Evolutionary conservation across 2,113 vertebrate genomes (phyloP).

Genomic region (Callipepla squamata): DNA sequence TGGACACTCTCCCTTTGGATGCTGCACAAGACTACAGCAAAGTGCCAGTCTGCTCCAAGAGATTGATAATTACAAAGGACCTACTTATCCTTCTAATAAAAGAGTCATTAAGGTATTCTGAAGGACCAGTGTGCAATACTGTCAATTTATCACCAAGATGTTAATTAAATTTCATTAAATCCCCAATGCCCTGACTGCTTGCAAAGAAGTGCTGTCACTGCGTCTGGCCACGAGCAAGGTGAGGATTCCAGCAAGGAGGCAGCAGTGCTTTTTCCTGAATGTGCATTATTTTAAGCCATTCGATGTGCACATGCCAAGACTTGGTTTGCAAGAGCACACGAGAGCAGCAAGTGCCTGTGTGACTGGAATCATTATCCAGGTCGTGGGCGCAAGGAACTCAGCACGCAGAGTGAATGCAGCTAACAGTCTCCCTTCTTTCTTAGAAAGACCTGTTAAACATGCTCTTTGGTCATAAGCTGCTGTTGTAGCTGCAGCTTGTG

Average conservation of each 20-base stretch:
- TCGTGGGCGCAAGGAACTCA: not conserved
- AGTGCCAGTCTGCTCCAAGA: not conserved
- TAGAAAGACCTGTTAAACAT: not conserved
- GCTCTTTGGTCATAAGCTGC: not conserved
- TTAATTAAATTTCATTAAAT: slow-evolving; percentile 36
- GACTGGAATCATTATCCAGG: not conserved
- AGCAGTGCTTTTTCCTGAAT: not conserved
- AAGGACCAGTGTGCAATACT: not conserved
- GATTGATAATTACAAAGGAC: not conserved
- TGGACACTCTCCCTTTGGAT: not conserved
- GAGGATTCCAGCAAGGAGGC: not conserved
- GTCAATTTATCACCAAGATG: slow-evolving; percentile 7
- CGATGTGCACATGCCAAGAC: not conserved
- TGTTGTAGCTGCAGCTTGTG: not conserved
- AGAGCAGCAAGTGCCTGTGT: slow-evolving; percentile 23
- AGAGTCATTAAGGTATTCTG: not conserved
- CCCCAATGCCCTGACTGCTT: not conserved
- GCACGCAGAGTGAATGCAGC: not conserved
- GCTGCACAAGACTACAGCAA: not conserved
- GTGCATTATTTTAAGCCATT: not conserved
- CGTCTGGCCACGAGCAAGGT: not conserved
- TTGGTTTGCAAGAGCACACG: not conserved
- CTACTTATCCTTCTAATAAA: not conserved
- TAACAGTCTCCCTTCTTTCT: not conserved
- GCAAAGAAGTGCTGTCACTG: not conserved